Conservation (phyloP, 1,140 invertebrate genomes). For the Ephestia elutella region DNA sequence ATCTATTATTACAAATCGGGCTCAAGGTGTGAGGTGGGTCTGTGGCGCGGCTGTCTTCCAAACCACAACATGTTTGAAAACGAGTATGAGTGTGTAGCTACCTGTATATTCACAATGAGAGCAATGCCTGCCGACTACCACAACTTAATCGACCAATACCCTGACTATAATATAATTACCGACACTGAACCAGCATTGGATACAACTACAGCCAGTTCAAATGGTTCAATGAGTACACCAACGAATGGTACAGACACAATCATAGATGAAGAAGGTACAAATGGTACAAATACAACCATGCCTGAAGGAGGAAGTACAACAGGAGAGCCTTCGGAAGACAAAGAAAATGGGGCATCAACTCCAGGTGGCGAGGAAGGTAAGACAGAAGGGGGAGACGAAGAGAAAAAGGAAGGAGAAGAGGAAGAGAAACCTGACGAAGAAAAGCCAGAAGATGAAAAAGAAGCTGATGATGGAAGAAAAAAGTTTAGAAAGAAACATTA, state of each 20-base stretch:
- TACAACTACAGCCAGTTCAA: background rate
- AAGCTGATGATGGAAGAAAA: too few relatives aligned
- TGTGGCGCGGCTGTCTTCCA: slow-evolving; percentile 59
- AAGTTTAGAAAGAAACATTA: too few relatives aligned
- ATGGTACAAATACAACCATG: background rate
- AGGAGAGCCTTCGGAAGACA: background rate
- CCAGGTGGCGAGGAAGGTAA: background rate
- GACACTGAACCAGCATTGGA: background rate
- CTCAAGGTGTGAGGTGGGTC: slow-evolving; percentile 54
- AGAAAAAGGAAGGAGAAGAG: too few relatives aligned
- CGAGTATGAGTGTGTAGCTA: slow-evolving; percentile 56
- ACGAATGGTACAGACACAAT: background rate
- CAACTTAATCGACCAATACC: slow-evolving; percentile 2
- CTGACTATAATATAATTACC: background rate
- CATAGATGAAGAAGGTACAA: background rate
- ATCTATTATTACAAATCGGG: slow-evolving; percentile 62
- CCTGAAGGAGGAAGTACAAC: background rate
- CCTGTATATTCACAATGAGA: slow-evolving; percentile 48
- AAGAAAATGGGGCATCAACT: too few relatives aligned
- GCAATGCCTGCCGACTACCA: slow-evolving; percentile 37
- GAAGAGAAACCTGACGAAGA: too few relatives aligned
- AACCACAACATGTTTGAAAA: slow-evolving; percentile 61
- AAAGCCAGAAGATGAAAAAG: too few relatives aligned
- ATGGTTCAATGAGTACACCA: too few relatives aligned
- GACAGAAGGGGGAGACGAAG: background rate